A percentile compares a stretch with the other conserved stretches of the same genome.
These are phyloP conservation scores for Saxicola maurus DNA, from an alignment of 2,797 vertebrate species.

Conservation along the genomic window DNA sequence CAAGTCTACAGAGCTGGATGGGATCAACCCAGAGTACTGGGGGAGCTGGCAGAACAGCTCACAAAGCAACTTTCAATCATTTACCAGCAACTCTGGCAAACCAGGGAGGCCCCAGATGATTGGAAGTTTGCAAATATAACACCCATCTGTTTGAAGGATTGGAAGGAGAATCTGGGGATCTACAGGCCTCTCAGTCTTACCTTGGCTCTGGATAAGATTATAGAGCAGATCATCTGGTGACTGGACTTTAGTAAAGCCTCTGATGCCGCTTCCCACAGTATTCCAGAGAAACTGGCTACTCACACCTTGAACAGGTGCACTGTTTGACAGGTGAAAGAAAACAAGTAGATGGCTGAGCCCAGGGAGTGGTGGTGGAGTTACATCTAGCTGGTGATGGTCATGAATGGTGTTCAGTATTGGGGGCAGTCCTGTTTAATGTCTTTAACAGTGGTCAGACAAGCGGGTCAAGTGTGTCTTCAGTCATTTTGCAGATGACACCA, in stretches of 20 bases:
- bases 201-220: not conserved
- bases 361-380: not conserved
- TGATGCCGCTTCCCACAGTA: not conserved
- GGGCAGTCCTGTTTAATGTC: not conserved
- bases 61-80: not conserved
- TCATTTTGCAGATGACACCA: not conserved
- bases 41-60: not conserved
- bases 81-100: not conserved
- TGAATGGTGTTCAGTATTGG: not conserved
- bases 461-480: not conserved
- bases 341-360: not conserved
- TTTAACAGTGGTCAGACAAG: not conserved
- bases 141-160: not conserved
- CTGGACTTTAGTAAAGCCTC: not conserved
- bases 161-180: not conserved
- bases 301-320: not conserved
- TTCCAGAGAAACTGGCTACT: not conserved
- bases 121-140: not conserved
- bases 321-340: not conserved
- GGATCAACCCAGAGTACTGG: not conserved
- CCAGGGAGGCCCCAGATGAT: not conserved
- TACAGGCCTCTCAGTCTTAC: not conserved
- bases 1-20: not conserved
- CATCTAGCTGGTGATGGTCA: not conserved
- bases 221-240: not conserved